Evolutionary conservation across 2,113 vertebrate species (phyloP).

Genomic region (Siphamia tubifer): DNA sequence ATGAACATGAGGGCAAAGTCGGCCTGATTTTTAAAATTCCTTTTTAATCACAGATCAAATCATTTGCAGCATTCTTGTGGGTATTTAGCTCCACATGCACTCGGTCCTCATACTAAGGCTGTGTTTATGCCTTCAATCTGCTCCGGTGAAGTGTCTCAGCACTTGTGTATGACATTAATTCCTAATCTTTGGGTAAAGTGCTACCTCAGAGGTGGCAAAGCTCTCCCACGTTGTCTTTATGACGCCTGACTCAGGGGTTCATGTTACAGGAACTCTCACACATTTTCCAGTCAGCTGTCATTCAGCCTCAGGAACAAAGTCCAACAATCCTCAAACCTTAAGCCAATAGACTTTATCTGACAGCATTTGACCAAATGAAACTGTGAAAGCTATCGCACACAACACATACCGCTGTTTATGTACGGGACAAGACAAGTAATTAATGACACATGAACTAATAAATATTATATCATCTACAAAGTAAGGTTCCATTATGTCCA

Average conservation of each 20-base stretch:
- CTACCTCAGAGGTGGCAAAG: neutral
- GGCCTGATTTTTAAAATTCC: slow-evolving; percentile 10
- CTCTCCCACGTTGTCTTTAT: neutral
- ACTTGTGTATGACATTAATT: slow-evolving; percentile 3
- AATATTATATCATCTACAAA: too few relatives aligned
- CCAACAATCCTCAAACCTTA: neutral
- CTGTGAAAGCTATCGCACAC: neutral
- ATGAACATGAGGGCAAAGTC: slow-evolving; percentile 18
- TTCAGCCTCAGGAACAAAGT: slow-evolving; percentile 6
- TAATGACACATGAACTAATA: too few relatives aligned
- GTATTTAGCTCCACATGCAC: slow-evolving; percentile 15
- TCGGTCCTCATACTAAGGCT: neutral
- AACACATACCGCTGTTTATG: too few relatives aligned
- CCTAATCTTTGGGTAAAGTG: neutral
- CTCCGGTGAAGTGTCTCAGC: neutral
- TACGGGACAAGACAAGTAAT: too few relatives aligned
- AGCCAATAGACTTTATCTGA: neutral
- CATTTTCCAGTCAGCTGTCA: neutral
- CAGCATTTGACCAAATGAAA: neutral
- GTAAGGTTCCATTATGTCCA: too few relatives aligned
- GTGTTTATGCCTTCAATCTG: neutral
- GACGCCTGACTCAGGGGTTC: neutral
- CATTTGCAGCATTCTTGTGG: slow-evolving; percentile 29
- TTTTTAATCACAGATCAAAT: slow-evolving; percentile 42
- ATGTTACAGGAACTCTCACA: neutral